These are phyloP conservation scores for Yasuhikotakia modesta DNA, from an alignment of 2,797 vertebrate species.

Conservation along the genomic window DNA sequence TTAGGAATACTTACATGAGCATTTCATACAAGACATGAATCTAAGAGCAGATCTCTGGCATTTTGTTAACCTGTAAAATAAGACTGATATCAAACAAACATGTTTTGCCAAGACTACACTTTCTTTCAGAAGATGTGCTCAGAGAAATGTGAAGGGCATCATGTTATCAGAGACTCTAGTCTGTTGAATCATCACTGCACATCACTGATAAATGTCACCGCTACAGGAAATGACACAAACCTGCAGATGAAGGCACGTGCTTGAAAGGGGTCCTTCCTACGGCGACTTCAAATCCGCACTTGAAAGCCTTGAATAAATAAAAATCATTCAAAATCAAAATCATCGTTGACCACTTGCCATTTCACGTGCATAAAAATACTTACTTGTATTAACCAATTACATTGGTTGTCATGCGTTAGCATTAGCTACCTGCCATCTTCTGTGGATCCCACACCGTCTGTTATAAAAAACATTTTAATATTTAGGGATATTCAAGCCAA, in stretches of 20 bases:
- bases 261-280: not conserved
- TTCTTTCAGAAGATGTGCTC: slow-evolving; percentile 60
- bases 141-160: slow-evolving; percentile 71
- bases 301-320: not conserved
- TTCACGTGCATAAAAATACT: not conserved
- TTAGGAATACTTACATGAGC: slow-evolving; percentile 18
- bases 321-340: too few species aligned
- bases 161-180: slow-evolving; percentile 67
- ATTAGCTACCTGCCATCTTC: not conserved
- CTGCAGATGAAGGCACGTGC: not conserved
- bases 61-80: slow-evolving; percentile 23
- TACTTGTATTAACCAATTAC: too few species aligned
- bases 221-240: not conserved
- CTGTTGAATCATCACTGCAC: slow-evolving; percentile 54
- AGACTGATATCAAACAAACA: not conserved
- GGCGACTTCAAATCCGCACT: not conserved
- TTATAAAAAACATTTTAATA: not conserved
- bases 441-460: not conserved
- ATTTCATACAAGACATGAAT: not conserved
- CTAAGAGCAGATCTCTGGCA: not conserved
- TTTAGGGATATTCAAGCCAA: not conserved
- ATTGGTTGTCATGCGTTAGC: not conserved
- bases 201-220: not conserved
- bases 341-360: not conserved
- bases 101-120: not conserved